phyloP scores from a whole-genome alignment of 2,888 invertebrate genomes.

The Eretmocerus hayati region DNA sequence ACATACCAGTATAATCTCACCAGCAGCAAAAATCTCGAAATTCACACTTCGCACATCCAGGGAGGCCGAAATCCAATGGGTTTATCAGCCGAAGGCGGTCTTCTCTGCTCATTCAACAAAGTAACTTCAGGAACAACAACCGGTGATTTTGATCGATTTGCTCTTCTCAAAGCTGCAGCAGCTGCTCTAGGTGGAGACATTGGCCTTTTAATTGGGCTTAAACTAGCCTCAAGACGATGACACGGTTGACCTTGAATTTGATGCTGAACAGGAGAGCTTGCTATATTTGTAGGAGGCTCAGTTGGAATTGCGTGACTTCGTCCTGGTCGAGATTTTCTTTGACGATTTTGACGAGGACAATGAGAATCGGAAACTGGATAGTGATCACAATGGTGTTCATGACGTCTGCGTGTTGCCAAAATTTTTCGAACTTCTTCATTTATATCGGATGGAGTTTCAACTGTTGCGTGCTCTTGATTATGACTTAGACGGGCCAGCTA shows the following conservation, averaged over 20 bases:
- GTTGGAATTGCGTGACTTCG: background rate
- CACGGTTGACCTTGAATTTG: background rate
- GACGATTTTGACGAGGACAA: background rate
- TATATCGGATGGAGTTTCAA: constrained; percentile 38
- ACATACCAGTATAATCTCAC: no score
- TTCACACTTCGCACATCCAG: constrained; percentile 25
- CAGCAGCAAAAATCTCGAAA: no score
- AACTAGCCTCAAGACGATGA: no score
- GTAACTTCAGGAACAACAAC: constrained; percentile 23
- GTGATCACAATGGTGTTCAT: background rate
- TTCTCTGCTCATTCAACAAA: constrained; percentile 23
- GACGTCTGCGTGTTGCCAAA: constrained; percentile 7
- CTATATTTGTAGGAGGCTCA: background rate
- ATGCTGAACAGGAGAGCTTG: background rate
- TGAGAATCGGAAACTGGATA: background rate
- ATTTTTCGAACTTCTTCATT: constrained; percentile 35
- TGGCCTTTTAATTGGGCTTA: background rate
- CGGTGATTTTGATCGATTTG: constrained; percentile 3
- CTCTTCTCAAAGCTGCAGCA: background rate
- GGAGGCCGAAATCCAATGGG: constrained; percentile 30
- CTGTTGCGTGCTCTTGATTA: constrained; percentile 35
- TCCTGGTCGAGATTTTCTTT: background rate
- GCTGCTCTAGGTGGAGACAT: background rate
- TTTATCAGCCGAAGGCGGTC: constrained; percentile 6
- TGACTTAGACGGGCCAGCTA: constrained; percentile 37